Conservation (phyloP, 2,888 invertebrate genomes). For the Cheilosia pagana region DNA sequence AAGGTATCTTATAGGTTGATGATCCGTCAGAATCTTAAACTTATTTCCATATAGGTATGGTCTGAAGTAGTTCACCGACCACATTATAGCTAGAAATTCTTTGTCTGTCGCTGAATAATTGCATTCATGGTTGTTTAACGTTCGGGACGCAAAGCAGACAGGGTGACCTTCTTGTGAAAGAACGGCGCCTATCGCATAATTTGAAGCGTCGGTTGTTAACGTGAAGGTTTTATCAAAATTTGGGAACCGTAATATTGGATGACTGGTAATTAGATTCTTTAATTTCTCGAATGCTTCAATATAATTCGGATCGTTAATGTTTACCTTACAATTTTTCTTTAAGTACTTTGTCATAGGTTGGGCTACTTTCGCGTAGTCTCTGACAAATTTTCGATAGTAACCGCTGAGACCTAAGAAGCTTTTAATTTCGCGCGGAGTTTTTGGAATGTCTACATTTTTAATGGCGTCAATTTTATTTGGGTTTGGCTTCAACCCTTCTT, state of each 20-base stretch:
- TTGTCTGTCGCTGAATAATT: too few relatives aligned
- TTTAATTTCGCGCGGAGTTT: slow-evolving; percentile 84
- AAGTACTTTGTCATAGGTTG: too few relatives aligned
- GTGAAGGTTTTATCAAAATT: slow-evolving; percentile 22
- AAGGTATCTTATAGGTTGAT: not conserved
- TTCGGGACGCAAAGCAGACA: slow-evolving; percentile 17
- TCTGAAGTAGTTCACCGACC: slow-evolving; percentile 3
- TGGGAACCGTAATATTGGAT: slow-evolving; percentile 7
- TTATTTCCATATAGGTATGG: slow-evolving; percentile 4
- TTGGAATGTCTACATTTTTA: not conserved
- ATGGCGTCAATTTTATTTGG: too few relatives aligned
- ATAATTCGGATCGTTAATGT: slow-evolving; percentile 14
- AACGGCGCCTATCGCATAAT: slow-evolving; percentile 21
- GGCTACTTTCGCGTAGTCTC: slow-evolving; percentile 13
- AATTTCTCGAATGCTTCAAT: slow-evolving; percentile 13
- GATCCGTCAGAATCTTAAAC: not conserved
- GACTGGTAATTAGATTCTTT: slow-evolving; percentile 11
- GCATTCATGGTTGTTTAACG: slow-evolving; percentile 4
- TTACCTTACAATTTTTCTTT: slow-evolving; percentile 21
- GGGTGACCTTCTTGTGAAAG: slow-evolving; percentile 23
- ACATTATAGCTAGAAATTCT: slow-evolving; percentile 4
- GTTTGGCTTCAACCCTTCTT: too few relatives aligned
- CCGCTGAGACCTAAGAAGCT: slow-evolving; percentile 28
- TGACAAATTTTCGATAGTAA: slow-evolving; percentile 12
- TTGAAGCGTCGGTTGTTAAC: slow-evolving; percentile 13